phyloP scores from a whole-genome alignment of 2,797 vertebrate genomes.

The Eurystomus glaucurus region DNA sequence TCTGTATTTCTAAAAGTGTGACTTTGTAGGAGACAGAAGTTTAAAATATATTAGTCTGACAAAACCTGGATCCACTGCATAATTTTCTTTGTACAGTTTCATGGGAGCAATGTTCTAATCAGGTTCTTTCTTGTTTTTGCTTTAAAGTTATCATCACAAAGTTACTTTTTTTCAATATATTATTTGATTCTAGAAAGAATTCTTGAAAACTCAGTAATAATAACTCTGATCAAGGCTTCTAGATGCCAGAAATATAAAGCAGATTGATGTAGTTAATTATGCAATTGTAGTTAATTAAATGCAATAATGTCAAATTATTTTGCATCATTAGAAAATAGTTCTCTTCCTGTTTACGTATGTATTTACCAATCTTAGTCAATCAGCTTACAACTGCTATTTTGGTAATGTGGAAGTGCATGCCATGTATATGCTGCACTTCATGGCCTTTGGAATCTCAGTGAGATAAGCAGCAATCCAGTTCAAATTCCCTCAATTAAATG shows the following conservation, averaged over 20 bases:
- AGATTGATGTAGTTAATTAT: background rate
- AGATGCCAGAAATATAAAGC: background rate
- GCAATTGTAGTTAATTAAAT: background rate
- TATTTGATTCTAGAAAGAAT: background rate
- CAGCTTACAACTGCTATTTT: slow-evolving; percentile 20
- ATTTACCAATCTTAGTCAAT: background rate
- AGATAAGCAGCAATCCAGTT: slow-evolving; percentile 10
- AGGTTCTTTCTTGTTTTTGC: background rate
- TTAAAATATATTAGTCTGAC: background rate
- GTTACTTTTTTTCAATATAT: background rate
- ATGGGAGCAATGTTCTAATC: background rate
- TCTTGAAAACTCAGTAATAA: background rate
- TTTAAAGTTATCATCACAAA: background rate
- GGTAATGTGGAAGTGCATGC: background rate
- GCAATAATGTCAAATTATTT: background rate
- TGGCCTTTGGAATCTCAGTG: slow-evolving; percentile 41
- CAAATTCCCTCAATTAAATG: background rate
- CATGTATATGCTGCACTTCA: background rate
- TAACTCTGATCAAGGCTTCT: background rate
- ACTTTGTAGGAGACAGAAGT: background rate
- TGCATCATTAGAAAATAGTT: background rate
- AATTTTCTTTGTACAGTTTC: background rate
- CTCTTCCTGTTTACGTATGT: background rate
- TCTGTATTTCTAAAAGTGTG: background rate
- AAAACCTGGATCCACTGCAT: background rate